Percentiles rank a stretch among this genome's conserved stretches.
phyloP scores from a whole-genome alignment of 2,888 invertebrate genomes.

The Nebria salina region DNA sequence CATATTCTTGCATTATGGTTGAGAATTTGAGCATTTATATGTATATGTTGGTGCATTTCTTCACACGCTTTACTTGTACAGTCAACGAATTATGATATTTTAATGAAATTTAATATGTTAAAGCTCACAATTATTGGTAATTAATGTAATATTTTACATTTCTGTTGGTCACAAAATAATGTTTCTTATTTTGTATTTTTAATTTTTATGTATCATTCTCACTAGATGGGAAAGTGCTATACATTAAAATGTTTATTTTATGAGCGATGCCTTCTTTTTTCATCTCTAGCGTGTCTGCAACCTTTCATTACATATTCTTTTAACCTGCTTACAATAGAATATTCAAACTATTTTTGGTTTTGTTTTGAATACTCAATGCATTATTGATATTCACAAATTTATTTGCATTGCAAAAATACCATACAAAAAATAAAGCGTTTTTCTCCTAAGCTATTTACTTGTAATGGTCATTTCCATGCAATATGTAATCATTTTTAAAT shows the following conservation, averaged over 20 bases:
- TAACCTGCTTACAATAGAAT: background rate
- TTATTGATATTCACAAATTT: background rate
- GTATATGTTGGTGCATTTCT: background rate
- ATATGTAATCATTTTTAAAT: background rate
- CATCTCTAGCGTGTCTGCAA: background rate
- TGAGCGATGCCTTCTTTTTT: slow-evolving; percentile 4
- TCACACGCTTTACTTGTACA: background rate
- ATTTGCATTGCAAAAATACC: background rate
- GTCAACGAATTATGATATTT: background rate
- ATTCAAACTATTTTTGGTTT: background rate
- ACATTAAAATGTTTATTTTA: slow-evolving; percentile 44
- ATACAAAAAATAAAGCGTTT: background rate
- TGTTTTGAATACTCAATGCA: background rate
- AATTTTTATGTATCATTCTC: slow-evolving; percentile 32
- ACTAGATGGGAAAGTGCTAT: slow-evolving; percentile 29
- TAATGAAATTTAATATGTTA: background rate
- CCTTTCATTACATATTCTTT: background rate
- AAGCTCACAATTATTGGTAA: slow-evolving; percentile 3
- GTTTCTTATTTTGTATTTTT: background rate
- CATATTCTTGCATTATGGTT: background rate
- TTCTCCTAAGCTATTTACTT: too few relatives aligned
- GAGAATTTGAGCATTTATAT: background rate
- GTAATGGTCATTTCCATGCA: background rate
- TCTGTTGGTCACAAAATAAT: slow-evolving; percentile 12
- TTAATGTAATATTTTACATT: slow-evolving; percentile 14